Conservation (phyloP, 2,888 invertebrate genomes). For the Pherbina coryleti region DNA sequence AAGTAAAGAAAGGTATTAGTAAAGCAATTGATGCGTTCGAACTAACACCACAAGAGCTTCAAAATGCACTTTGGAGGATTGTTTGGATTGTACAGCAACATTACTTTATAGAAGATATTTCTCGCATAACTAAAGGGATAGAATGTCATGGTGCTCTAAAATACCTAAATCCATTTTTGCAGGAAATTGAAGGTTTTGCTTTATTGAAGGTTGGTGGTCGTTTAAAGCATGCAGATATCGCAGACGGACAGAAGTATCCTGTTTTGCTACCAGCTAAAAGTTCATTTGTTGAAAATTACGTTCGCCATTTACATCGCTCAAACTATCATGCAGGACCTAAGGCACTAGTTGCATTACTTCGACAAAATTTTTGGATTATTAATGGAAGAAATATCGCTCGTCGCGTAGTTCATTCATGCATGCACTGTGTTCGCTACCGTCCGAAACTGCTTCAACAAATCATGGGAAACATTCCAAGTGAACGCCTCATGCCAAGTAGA, state of each 20-base stretch:
- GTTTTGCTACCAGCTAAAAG: constrained; percentile 33
- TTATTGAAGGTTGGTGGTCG: constrained; percentile 44
- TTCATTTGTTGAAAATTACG: constrained; percentile 17
- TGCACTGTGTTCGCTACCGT: constrained; percentile 21
- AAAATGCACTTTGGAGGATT: no score
- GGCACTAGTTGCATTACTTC: constrained; percentile 36
- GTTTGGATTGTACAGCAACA: no score
- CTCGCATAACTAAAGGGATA: constrained; percentile 27
- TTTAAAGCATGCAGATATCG: constrained; percentile 28
- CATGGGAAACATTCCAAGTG: constrained; percentile 23
- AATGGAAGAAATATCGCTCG: neutral
- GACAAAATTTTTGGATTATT: constrained; percentile 40
- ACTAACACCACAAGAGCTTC: no score
- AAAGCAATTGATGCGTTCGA: neutral
- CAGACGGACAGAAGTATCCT: constrained; percentile 28
- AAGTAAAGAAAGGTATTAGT: neutral
- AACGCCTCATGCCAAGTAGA: constrained; percentile 31
- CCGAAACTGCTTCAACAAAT: constrained; percentile 26
- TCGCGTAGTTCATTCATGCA: neutral
- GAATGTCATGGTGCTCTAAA: constrained; percentile 33
- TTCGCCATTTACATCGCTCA: neutral
- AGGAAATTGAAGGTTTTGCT: constrained; percentile 31
- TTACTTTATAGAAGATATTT: neutral
- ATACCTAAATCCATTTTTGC: constrained; percentile 40
- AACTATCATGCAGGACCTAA: constrained; percentile 44